Percentiles rank a stretch among this genome's conserved stretches.
These are phyloP conservation scores for Allophyes oxyacanthae DNA, from an alignment of 2,888 invertebrate genomes.

Conservation along the genomic window DNA sequence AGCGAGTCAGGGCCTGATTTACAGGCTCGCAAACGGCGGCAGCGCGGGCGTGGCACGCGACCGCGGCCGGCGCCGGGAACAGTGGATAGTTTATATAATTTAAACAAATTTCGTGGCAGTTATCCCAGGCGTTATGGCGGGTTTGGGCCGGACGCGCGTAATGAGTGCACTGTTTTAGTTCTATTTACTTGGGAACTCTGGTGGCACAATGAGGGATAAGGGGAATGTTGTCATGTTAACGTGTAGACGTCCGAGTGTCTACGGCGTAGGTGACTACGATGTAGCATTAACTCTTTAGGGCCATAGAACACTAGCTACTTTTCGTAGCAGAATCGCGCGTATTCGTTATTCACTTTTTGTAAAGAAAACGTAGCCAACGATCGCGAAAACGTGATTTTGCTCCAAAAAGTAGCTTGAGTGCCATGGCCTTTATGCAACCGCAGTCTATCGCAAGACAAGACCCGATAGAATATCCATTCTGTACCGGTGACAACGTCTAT, in stretches of 20 bases:
- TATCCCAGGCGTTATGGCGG: conserved; percentile 54
- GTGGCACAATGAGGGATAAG: conserved; percentile 11
- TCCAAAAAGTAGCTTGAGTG: too few species aligned
- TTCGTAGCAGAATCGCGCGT: too few species aligned
- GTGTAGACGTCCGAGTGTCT: background rate
- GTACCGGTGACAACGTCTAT: too few species aligned
- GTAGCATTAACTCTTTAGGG: too few species aligned
- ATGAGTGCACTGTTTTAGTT: conserved; percentile 53
- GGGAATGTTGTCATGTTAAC: background rate
- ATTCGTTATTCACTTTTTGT: too few species aligned
- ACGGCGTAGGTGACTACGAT: conserved; percentile 12
- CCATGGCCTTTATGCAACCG: too few species aligned
- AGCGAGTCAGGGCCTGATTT: conserved; percentile 57
- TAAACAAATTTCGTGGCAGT: conserved; percentile 67
- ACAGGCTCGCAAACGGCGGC: conserved; percentile 57
- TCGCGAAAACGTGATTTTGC: too few species aligned
- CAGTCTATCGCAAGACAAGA: too few species aligned
- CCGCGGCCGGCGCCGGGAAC: conserved; percentile 36
- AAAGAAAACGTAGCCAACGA: too few species aligned
- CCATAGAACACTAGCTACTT: too few species aligned
- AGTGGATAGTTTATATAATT: conserved; percentile 66
- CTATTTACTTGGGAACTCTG: conserved; percentile 28
- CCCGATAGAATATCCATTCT: too few species aligned
- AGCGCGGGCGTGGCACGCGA: conserved; percentile 42
- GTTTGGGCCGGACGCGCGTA: conserved; percentile 38